phyloP scores from a whole-genome alignment of 2,888 invertebrate genomes.

The Portevinia maculata region DNA sequence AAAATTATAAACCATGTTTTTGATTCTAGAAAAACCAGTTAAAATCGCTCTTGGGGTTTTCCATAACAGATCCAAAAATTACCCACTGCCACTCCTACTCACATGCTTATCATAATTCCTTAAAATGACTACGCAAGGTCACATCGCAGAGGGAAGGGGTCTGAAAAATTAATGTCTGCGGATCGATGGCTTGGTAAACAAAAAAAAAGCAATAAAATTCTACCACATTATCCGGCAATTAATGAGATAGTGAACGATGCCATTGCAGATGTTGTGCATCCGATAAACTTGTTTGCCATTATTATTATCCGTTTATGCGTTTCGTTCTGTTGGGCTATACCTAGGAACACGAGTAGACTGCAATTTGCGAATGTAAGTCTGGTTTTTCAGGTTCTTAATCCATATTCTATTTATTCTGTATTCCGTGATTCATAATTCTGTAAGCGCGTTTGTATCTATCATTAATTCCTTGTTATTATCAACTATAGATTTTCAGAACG shows the following conservation, averaged over 20 bases:
- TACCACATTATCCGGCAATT: conserved; percentile 18
- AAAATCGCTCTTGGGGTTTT: conserved; percentile 16
- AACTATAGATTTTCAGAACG: too few relatives aligned
- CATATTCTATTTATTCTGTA: background rate
- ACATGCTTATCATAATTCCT: background rate
- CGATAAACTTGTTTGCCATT: conserved; percentile 10
- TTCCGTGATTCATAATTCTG: conserved; percentile 7
- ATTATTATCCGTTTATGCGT: too few relatives aligned
- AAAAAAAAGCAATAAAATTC: background rate
- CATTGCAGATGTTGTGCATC: conserved; percentile 18
- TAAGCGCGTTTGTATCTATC: background rate
- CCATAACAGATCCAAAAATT: conserved; percentile 12
- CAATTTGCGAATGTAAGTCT: background rate
- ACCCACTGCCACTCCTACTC: background rate
- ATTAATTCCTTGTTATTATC: background rate
- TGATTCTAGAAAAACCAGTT: conserved; percentile 3
- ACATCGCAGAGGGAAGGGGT: background rate
- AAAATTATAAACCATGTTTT: conserved; percentile 1
- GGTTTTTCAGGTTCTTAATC: conserved; percentile 24
- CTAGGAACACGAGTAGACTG: background rate
- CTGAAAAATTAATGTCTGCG: background rate
- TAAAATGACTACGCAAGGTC: conserved; percentile 19
- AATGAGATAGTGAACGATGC: conserved; percentile 9
- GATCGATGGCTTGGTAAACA: background rate
- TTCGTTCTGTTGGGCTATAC: background rate